phyloP scores from a whole-genome alignment of 2,797 vertebrate genomes.

The Anolis apletophallus region DNA sequence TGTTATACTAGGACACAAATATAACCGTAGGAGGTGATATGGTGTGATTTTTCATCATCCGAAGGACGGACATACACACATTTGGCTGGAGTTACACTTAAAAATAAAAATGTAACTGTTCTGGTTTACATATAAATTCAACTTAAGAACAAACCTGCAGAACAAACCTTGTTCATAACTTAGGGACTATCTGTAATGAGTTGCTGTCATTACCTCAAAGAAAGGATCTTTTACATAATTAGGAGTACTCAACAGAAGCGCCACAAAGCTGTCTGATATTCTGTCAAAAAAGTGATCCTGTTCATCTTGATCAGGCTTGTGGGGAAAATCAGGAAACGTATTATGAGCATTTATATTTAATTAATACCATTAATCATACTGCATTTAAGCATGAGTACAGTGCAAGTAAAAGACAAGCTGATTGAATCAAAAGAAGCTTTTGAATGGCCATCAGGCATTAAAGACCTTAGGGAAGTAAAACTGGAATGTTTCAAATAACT shows the following conservation, averaged over 20 bases:
- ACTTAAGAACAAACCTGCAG: no score
- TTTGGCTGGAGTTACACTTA: no score
- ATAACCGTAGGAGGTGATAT: no score
- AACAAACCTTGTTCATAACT: no score
- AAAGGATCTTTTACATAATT: constrained; percentile 65
- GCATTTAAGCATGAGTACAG: not conserved
- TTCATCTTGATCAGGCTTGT: constrained; percentile 69
- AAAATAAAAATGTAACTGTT: no score
- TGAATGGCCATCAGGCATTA: not conserved
- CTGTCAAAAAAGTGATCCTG: constrained; percentile 73
- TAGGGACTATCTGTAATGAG: no score
- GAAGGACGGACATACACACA: not conserved
- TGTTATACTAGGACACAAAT: no score
- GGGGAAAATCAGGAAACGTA: constrained; percentile 14
- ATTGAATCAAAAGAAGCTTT: not conserved
- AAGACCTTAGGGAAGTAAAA: not conserved
- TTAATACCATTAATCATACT: not conserved
- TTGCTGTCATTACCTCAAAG: constrained; percentile 67
- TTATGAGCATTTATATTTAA: not conserved
- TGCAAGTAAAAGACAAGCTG: not conserved
- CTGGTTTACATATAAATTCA: no score
- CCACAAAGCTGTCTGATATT: constrained; percentile 73
- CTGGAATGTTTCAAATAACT: not conserved
- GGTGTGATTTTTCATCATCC: not conserved
- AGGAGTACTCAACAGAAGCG: constrained; percentile 68